Conservation (phyloP, 1,140 invertebrate species). For the Apis laboriosa region DNA sequence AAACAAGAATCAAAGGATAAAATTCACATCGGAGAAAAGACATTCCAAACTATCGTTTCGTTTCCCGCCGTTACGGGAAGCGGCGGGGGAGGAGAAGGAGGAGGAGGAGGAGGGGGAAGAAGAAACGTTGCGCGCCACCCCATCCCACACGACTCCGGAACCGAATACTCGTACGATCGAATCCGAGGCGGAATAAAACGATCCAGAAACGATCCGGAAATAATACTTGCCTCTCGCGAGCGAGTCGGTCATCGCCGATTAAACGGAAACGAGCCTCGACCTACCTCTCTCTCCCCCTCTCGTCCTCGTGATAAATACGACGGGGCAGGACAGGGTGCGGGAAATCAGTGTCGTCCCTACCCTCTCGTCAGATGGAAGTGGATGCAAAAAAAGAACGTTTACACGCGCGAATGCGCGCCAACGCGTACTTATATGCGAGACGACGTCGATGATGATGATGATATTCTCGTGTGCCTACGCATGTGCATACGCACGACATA, state of each 20-base stretch:
- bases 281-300: background rate
- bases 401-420: constrained; percentile 7
- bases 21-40: constrained; percentile 48
- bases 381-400: constrained; percentile 30
- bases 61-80: constrained; percentile 30
- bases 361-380: constrained; percentile 55
- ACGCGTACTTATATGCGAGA: background rate
- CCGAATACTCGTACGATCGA: constrained; percentile 12
- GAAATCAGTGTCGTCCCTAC: constrained; percentile 57
- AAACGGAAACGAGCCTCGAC: constrained; percentile 31
- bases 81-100: background rate
- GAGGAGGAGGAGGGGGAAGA: background rate
- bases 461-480: background rate
- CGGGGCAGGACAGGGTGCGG: constrained; percentile 39
- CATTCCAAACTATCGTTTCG: constrained; percentile 48
- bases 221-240: constrained; percentile 41
- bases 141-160: background rate
- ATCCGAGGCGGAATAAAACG: constrained; percentile 22
- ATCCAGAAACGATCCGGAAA: constrained; percentile 47
- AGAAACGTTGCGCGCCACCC: too few species aligned
- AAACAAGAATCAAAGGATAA: constrained; percentile 52
- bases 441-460: background rate
- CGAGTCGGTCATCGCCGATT: constrained; percentile 39
- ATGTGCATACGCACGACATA: too few species aligned
- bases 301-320: background rate